Percentiles rank a stretch among this genome's conserved stretches.
phyloP scores from a whole-genome alignment of 64 coral and sea anemone species.

The Stylophora pistillata region DNA sequence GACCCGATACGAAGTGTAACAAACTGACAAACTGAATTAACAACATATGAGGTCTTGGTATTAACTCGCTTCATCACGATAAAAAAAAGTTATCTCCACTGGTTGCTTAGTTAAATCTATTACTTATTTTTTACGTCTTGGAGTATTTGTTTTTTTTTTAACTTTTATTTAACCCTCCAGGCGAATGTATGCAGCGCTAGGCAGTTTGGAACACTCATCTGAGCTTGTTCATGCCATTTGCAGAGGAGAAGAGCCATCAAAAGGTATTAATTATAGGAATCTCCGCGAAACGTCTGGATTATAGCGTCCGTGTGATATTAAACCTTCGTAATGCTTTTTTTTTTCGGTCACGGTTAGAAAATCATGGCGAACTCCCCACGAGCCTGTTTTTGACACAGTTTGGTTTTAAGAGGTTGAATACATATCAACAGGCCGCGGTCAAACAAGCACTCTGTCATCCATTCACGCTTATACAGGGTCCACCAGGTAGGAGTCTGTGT shows the following conservation, averaged over 20 bases:
- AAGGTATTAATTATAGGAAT: neutral
- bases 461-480: conserved; percentile 87
- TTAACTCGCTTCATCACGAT: too few relatives aligned
- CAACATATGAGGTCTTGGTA: too few relatives aligned
- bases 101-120: too few relatives aligned
- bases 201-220: conserved; percentile 7
- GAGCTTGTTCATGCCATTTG: conserved; percentile 62
- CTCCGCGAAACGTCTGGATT: too few relatives aligned
- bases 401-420: conserved; percentile 59
- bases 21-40: too few relatives aligned
- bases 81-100: too few relatives aligned
- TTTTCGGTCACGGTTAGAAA: neutral
- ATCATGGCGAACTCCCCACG: neutral
- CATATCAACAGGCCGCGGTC: conserved; percentile 72
- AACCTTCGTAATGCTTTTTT: neutral
- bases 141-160: neutral
- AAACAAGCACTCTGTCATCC: conserved; percentile 57
- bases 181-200: conserved; percentile 52
- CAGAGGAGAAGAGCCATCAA: conserved; percentile 9
- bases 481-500: conserved; percentile 60
- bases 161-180: neutral
- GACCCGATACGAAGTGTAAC: too few relatives aligned
- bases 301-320: neutral
- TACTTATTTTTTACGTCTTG: too few relatives aligned
- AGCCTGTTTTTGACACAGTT: neutral